Evolutionary conservation across 2,797 vertebrate species (phyloP).

Genomic region (Triplophysa bombifrons): DNA sequence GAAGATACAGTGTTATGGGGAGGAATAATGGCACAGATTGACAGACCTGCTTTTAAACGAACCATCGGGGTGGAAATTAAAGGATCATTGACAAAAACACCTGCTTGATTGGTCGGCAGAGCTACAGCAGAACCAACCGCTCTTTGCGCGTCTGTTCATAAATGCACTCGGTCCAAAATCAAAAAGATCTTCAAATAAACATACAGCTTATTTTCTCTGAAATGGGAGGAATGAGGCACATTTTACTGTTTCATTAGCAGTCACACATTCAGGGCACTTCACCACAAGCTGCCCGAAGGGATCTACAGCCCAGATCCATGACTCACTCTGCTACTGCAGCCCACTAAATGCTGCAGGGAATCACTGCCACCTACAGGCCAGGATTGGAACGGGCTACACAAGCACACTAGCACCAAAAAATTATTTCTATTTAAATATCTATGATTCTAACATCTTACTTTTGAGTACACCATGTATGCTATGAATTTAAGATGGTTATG

Average conservation of each 20-base stretch:
- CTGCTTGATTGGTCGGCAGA: background rate
- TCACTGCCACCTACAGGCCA: slow-evolving; percentile 54
- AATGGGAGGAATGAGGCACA: slow-evolving; percentile 39
- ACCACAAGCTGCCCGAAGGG: slow-evolving; percentile 44
- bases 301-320: slow-evolving; percentile 47
- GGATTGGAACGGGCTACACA: background rate
- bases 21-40: slow-evolving; percentile 14
- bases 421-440: background rate
- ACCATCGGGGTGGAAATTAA: slow-evolving; percentile 22
- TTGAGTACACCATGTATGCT: background rate
- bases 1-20: background rate
- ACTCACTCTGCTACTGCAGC: slow-evolving; percentile 49
- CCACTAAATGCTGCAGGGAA: slow-evolving; percentile 5
- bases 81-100: background rate
- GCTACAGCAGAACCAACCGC: background rate
- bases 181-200: slow-evolving; percentile 31
- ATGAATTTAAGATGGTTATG: background rate
- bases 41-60: slow-evolving; percentile 30
- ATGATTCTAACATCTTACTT: background rate
- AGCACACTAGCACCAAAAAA: background rate
- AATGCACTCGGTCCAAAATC: background rate
- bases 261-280: slow-evolving; percentile 52
- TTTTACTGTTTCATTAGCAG: slow-evolving; percentile 55
- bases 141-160: background rate
- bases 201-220: background rate